These are phyloP conservation scores for Diadumene lineata DNA, from an alignment of 92 coral and sea anemone genomes.

Conservation along the genomic window DNA sequence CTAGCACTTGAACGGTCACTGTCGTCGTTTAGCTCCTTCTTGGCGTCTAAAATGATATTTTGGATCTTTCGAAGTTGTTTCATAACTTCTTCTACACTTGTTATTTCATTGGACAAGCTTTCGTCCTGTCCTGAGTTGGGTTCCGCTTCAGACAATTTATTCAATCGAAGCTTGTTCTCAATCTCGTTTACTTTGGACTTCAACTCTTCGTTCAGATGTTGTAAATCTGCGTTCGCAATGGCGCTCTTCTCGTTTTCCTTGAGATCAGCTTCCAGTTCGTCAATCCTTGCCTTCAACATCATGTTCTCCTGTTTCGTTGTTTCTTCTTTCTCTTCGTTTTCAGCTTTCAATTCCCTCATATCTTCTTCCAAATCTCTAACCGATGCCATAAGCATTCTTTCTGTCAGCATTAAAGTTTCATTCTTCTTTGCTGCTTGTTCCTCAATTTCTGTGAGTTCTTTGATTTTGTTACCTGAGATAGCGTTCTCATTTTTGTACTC, in stretches of 20 bases:
- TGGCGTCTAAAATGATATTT: conserved; percentile 1
- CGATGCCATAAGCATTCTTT: background rate
- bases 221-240: background rate
- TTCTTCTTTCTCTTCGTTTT: background rate
- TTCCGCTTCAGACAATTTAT: background rate
- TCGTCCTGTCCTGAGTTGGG: background rate
- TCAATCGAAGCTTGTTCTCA: background rate
- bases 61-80: background rate
- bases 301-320: background rate
- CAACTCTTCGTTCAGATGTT: background rate
- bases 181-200: background rate
- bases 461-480: background rate
- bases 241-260: background rate
- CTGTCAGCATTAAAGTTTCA: background rate
- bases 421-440: background rate
- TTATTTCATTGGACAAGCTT: background rate
- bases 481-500: background rate
- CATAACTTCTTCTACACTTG: background rate
- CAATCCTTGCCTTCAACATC: background rate
- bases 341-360: background rate
- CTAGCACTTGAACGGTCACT: background rate
- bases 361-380: background rate
- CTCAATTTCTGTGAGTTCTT: background rate
- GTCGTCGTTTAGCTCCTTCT: conserved; percentile 3
- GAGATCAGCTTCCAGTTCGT: background rate